Conservation (phyloP, 2,113 vertebrate genomes). For the Cyanoderma ruficeps region DNA sequence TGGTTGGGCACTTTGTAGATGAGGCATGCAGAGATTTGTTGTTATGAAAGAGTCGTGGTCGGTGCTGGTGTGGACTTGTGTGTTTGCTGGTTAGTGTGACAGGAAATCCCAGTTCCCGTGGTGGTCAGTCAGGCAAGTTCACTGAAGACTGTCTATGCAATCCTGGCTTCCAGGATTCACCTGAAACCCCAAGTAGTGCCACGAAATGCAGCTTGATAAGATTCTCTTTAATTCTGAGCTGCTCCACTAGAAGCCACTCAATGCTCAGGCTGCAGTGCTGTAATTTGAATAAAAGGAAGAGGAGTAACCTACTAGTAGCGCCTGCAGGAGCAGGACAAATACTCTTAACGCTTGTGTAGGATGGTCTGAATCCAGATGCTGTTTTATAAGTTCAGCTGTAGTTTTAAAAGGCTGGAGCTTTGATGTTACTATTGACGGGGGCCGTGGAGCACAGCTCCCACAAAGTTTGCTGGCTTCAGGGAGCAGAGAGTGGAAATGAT, state of each 20-base stretch:
- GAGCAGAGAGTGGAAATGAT: background rate
- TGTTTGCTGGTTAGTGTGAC: background rate
- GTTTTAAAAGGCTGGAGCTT: background rate
- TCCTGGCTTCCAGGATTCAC: background rate
- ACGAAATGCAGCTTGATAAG: background rate
- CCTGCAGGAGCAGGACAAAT: background rate
- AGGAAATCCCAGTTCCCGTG: background rate
- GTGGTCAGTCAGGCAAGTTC: background rate
- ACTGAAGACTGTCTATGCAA: background rate
- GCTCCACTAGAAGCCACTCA: background rate
- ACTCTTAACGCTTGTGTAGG: background rate
- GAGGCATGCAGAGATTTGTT: background rate
- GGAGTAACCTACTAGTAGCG: background rate
- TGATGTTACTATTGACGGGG: background rate
- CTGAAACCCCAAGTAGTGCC: background rate
- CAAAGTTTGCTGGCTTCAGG: background rate
- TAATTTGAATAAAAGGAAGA: background rate
- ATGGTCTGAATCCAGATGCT: background rate
- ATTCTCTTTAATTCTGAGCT: background rate
- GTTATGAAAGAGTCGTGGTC: accelerated
- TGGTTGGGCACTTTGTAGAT: background rate
- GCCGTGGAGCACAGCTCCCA: background rate
- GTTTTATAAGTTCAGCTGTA: background rate
- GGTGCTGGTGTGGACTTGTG: background rate
- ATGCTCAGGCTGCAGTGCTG: background rate